These are phyloP conservation scores for Fissipunctia ypsillon DNA, from an alignment of 2,888 invertebrate genomes.

Conservation along the genomic window DNA sequence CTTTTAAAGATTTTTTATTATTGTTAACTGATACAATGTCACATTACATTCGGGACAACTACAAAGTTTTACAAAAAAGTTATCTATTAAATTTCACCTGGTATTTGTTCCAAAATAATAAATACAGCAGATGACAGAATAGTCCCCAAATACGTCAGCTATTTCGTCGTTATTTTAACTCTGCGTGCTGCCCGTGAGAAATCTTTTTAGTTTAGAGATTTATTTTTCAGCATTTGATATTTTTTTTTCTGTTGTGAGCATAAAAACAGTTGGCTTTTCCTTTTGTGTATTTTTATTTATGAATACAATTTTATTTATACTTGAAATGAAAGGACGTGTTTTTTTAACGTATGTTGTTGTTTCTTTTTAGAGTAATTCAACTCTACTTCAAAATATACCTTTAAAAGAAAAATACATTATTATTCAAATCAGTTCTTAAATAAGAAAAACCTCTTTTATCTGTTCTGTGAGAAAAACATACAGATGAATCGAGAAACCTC, in stretches of 20 bases:
- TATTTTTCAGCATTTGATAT: constrained; percentile 24
- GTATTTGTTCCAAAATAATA: too few relatives aligned
- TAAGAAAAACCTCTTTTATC: too few relatives aligned
- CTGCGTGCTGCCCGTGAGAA: constrained; percentile 24
- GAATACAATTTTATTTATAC: not conserved
- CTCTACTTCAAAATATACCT: not conserved
- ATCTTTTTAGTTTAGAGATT: constrained; percentile 40
- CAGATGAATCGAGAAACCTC: not conserved
- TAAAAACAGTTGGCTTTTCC: not conserved
- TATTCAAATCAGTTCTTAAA: not conserved
- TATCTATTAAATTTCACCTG: too few relatives aligned
- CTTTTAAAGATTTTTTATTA: too few relatives aligned
- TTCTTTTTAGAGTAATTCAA: not conserved
- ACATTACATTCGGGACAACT: too few relatives aligned
- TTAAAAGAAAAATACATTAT: too few relatives aligned
- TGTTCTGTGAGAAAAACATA: too few relatives aligned
- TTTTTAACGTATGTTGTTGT: not conserved
- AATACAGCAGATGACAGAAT: constrained; percentile 27
- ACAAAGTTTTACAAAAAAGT: too few relatives aligned
- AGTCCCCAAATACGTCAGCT: constrained; percentile 10
- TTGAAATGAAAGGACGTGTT: too few relatives aligned
- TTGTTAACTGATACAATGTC: too few relatives aligned
- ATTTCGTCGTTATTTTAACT: constrained; percentile 31
- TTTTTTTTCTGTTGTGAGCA: constrained; percentile 12
- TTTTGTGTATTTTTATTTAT: not conserved